Percentiles rank a stretch among this genome's conserved stretches.
These are phyloP conservation scores for Drosophila cognata DNA, from an alignment of 2,888 invertebrate genomes.

Conservation along the genomic window DNA sequence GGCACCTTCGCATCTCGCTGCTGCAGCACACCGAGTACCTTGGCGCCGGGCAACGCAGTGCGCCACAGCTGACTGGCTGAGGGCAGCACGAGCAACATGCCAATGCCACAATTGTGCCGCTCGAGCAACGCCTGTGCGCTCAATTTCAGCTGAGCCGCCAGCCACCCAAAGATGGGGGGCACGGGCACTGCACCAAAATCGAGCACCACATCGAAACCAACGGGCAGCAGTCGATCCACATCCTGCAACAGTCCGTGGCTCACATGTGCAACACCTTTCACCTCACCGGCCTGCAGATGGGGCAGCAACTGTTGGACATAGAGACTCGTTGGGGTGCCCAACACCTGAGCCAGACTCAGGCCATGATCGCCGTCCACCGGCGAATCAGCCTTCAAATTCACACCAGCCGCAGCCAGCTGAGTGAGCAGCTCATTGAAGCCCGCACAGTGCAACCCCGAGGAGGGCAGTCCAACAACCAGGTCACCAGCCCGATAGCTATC, in stretches of 20 bases:
- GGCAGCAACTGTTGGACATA: conserved; percentile 92
- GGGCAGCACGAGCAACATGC: conserved; percentile 92
- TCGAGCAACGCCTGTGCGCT: conserved; percentile 92
- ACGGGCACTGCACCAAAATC: conserved; percentile 91
- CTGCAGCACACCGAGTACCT: conserved; percentile 86
- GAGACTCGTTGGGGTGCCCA: conserved; percentile 94
- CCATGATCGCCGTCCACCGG: conserved; percentile 86
- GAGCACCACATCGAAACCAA: conserved; percentile 88
- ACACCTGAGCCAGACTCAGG: conserved; percentile 90
- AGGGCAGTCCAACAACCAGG: conserved; percentile 93
- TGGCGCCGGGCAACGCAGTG: conserved; percentile 84
- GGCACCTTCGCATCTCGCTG: conserved; percentile 11
- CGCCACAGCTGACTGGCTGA: conserved; percentile 86
- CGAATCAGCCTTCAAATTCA: conserved; percentile 87
- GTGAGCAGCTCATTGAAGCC: conserved; percentile 96
- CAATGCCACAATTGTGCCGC: conserved; percentile 98
- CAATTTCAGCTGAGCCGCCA: conserved; percentile 91
- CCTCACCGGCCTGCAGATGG: conserved; percentile 87
- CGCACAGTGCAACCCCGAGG: conserved; percentile 97
- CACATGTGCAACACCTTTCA: conserved; percentile 96
- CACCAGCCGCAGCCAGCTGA: conserved; percentile 89
- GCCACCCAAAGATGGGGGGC: conserved; percentile 94
- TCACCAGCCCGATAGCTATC: conserved; percentile 90
- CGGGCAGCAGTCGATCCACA: conserved; percentile 92
- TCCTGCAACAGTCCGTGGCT: conserved; percentile 96